These are phyloP conservation scores for Plectropomus leopardus DNA, from an alignment of 2,113 vertebrate genomes.

Conservation along the genomic window DNA sequence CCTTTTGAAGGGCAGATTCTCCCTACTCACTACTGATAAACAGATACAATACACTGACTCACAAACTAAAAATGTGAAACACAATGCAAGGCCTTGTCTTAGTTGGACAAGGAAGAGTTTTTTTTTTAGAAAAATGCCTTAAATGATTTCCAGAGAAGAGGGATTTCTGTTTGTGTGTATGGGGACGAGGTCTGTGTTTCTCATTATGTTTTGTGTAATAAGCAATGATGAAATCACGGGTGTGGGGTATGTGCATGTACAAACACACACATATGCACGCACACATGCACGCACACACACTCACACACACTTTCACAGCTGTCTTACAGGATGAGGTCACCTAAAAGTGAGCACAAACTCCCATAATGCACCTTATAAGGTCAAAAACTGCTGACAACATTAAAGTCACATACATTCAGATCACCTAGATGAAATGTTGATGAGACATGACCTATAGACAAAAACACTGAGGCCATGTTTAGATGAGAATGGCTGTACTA, in stretches of 20 bases:
- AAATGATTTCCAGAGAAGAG: slow-evolving; percentile 45
- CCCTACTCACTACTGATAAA: slow-evolving; percentile 20
- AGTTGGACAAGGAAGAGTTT: neutral
- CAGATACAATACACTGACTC: slow-evolving; percentile 30
- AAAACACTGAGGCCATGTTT: neutral
- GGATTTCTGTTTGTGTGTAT: slow-evolving; percentile 16
- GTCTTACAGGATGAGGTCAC: slow-evolving; percentile 62
- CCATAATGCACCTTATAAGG: slow-evolving; percentile 50
- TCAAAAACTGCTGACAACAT: slow-evolving; percentile 33
- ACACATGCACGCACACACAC: too few species aligned
- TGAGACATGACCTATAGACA: neutral
- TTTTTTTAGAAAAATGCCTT: slow-evolving; percentile 20
- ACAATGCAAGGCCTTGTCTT: slow-evolving; percentile 26
- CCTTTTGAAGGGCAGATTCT: slow-evolving; percentile 37
- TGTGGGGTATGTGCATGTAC: slow-evolving; percentile 33
- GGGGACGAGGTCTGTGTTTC: slow-evolving; percentile 52
- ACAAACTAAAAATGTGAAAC: slow-evolving; percentile 15
- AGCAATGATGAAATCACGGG: slow-evolving; percentile 45
- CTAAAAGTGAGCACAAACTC: slow-evolving; percentile 34
- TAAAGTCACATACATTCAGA: neutral
- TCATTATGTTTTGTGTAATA: slow-evolving; percentile 62
- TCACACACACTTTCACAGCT: slow-evolving; percentile 35
- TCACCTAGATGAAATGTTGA: slow-evolving; percentile 5
- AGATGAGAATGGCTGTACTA: too few species aligned
- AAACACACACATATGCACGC: neutral